These are phyloP conservation scores for Heliornis fulica DNA, from an alignment of 2,113 vertebrate genomes.

Conservation along the genomic window DNA sequence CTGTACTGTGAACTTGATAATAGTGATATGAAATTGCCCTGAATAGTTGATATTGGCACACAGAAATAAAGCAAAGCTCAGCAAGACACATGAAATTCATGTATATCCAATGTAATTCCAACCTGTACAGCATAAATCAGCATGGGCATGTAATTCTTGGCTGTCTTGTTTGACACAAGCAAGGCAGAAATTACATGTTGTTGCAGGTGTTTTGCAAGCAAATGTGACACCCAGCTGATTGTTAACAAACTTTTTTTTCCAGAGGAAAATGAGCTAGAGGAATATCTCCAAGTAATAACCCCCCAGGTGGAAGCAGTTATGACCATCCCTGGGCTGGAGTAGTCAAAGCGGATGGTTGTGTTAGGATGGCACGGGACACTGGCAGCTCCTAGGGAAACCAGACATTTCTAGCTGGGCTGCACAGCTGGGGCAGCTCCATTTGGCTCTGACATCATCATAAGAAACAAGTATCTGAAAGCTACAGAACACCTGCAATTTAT, in stretches of 20 bases:
- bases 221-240: not conserved
- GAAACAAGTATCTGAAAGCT: not conserved
- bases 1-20: not conserved
- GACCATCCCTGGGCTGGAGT: not conserved
- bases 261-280: constrained; percentile 14
- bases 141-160: constrained; percentile 9
- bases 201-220: constrained; percentile 55
- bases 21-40: not conserved
- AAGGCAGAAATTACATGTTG: constrained; percentile 6
- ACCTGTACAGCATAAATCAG: constrained; percentile 2
- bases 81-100: constrained; percentile 3
- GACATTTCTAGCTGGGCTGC: not conserved
- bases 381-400: not conserved
- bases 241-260: not conserved
- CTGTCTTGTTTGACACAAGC: not conserved
- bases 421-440: not conserved
- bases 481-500: not conserved
- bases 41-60: not conserved
- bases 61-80: constrained; percentile 23
- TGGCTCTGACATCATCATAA: not conserved
- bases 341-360: not conserved
- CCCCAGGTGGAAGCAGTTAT: constrained; percentile 34
- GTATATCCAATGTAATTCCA: not conserved
- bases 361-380: not conserved
- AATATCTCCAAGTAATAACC: not conserved